Evolutionary conservation across 2,888 invertebrate species (phyloP).

Genomic region (Mellilla xanthometata): DNA sequence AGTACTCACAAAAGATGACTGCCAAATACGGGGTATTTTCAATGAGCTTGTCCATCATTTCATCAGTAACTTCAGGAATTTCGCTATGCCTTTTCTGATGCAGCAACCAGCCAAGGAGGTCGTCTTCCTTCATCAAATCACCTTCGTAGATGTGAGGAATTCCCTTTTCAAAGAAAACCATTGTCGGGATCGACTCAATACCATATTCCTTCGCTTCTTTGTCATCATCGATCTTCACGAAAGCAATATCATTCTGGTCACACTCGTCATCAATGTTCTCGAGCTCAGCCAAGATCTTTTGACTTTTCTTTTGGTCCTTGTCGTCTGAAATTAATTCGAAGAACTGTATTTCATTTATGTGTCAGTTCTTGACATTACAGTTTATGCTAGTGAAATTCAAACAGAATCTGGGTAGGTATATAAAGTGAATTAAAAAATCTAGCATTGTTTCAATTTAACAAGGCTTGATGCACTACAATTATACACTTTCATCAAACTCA

Average conservation of each 20-base stretch:
- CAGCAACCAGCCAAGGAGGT: slow-evolving; percentile 93
- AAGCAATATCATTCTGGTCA: slow-evolving; percentile 95
- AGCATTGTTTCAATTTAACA: background rate
- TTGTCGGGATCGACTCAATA: slow-evolving; percentile 90
- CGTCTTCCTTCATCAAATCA: slow-evolving; percentile 94
- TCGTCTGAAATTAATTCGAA: slow-evolving; percentile 86
- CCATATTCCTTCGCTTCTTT: slow-evolving; percentile 95
- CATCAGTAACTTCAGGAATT: slow-evolving; percentile 95
- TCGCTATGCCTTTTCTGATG: slow-evolving; percentile 95
- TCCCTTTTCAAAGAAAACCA: slow-evolving; percentile 89
- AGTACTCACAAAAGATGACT: slow-evolving; percentile 93
- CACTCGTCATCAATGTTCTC: slow-evolving; percentile 97
- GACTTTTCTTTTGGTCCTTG: slow-evolving; percentile 94
- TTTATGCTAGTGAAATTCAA: slow-evolving; percentile 38
- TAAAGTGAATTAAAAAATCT: background rate
- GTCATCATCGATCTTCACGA: slow-evolving; percentile 95
- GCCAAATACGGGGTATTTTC: slow-evolving; percentile 91
- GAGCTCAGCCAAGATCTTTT: slow-evolving; percentile 90
- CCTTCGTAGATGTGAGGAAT: slow-evolving; percentile 91
- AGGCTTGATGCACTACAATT: no score
- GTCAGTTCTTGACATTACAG: slow-evolving; percentile 68
- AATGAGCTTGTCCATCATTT: slow-evolving; percentile 95
- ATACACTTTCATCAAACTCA: no score
- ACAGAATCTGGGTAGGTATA: slow-evolving; percentile 2
- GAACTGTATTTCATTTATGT: slow-evolving; percentile 79